These are phyloP conservation scores for Xiphophorus maculatus DNA, from an alignment of 2,113 vertebrate genomes.

Conservation along the genomic window DNA sequence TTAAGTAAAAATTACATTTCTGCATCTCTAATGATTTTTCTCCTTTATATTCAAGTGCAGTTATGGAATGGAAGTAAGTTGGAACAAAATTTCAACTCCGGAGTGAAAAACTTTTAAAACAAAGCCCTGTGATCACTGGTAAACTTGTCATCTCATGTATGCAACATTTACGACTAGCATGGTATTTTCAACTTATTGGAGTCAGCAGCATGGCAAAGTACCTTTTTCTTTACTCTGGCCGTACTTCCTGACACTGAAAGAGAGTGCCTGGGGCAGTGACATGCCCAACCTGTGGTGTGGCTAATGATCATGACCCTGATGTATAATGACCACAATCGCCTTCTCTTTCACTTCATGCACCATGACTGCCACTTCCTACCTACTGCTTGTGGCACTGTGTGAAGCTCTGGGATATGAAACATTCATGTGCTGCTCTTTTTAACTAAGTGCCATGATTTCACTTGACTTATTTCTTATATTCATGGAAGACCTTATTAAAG, in stretches of 20 bases:
- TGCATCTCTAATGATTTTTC: too few relatives aligned
- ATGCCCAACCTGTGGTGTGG: conserved; percentile 23
- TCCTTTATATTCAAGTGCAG: too few relatives aligned
- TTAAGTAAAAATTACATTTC: too few relatives aligned
- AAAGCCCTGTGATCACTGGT: too few relatives aligned
- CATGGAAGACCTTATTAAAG: neutral
- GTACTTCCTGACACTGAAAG: neutral
- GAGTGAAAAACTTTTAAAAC: too few relatives aligned
- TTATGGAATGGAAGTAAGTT: too few relatives aligned
- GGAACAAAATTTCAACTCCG: too few relatives aligned
- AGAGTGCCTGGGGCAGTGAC: too few relatives aligned
- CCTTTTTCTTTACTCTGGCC: neutral
- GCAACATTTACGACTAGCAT: neutral
- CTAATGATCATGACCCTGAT: conserved; percentile 61
- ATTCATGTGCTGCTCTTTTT: conserved; percentile 32
- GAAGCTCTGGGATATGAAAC: conserved; percentile 44
- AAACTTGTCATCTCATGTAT: neutral
- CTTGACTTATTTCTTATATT: neutral
- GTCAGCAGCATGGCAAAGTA: too few relatives aligned
- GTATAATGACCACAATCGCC: conserved; percentile 42
- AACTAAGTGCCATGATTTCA: conserved; percentile 5
- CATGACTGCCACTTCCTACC: conserved; percentile 34
- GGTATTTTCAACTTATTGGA: neutral
- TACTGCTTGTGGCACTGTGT: conserved; percentile 17
- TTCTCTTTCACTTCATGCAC: conserved; percentile 6